Evolutionary conservation across 1,140 invertebrate genomes (phyloP), one percentile per base, ranked within the genome.

Genomic region (Calliphora vicina): DNA sequence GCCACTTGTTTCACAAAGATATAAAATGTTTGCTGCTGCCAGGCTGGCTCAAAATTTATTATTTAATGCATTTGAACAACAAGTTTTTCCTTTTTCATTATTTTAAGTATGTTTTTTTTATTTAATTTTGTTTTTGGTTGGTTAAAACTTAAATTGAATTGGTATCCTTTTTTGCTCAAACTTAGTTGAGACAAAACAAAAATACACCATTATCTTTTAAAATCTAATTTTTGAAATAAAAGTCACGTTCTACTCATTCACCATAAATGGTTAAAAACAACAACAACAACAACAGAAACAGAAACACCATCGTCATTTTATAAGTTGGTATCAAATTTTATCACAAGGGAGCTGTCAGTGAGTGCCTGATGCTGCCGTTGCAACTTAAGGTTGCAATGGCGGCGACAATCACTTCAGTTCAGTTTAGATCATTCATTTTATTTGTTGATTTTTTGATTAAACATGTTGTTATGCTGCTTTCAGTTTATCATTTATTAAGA

Each of bases 221-320:
- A 78, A 78, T 78, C 74, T 43, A 78, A 78, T 43, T 43, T 78
- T 78, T 78, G 74, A 78, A 78, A 78, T 78, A 78, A 78, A 78
- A 78, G 74, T 78, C 74, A 78, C 74, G 74, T 78, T 78, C 74
- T 78, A 78, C 35, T 43, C 74, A 20, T 43, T 43, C 35, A 26
- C 74, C 74, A 78, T 78, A 78, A 78, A 78, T 78, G 74, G 74
- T 45, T 45, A 78, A 25, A 5, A 67, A 67, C 1, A 61, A 6
- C 2, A 67, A 23, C n/a, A 23, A 67, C n/a, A 67, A 67, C 61
- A 67, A 20, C 61, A 67, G n/a, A n/a, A n/a, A n/a, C n/a, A n/a
- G n/a, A n/a, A n/a, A 67, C 61, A 67, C 17, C 57, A 67, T 23
- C 57, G n/a, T 17, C 5, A 61, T n/a, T 61, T 61, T n/a, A 43